phyloP scores from a whole-genome alignment of 2,797 vertebrate species.

The Chloroceryle inda region DNA sequence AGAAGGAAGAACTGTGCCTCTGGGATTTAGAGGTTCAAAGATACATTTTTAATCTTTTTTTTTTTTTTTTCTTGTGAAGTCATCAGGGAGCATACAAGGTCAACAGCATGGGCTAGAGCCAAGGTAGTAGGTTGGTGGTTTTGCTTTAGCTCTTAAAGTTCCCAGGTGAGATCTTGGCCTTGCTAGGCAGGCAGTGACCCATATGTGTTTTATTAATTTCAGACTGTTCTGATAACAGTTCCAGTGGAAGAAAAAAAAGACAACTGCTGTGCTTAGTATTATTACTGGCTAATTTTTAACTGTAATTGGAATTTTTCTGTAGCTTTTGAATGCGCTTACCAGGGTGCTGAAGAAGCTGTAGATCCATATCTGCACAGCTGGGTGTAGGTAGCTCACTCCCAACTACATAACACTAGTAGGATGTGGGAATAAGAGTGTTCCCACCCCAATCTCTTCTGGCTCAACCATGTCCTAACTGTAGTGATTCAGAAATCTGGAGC shows the following conservation, averaged over 20 bases:
- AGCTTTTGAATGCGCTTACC: neutral
- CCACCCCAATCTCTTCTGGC: neutral
- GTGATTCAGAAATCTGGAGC: constrained; percentile 11
- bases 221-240: neutral
- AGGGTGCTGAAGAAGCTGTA: neutral
- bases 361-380: constrained; percentile 30
- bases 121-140: neutral
- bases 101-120: neutral
- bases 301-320: neutral
- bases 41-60: constrained; percentile 9
- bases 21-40: constrained; percentile 24
- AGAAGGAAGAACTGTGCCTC: neutral
- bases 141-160: neutral
- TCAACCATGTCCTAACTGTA: neutral
- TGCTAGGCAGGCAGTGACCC: constrained; percentile 4
- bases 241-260: neutral
- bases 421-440: constrained; percentile 3
- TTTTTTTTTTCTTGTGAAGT: neutral
- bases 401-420: constrained; percentile 1
- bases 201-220: neutral
- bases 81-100: neutral
- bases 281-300: neutral
- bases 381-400: constrained; percentile 40
- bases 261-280: neutral
- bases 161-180: neutral